Conservation (phyloP, 2,888 invertebrate genomes). For the Eupeodes luniger region DNA sequence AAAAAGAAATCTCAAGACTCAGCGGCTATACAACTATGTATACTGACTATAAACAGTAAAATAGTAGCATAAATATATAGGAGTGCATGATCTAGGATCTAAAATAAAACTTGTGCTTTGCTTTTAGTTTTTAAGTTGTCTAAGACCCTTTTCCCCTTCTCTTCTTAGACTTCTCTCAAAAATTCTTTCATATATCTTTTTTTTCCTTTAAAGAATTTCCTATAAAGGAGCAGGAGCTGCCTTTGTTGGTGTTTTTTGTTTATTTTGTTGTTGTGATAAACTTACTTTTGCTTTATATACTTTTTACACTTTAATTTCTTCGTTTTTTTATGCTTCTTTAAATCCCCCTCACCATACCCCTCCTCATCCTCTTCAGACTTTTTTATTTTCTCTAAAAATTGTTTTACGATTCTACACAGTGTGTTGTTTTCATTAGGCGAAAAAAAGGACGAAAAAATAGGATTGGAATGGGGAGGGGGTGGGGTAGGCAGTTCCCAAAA, state of each 20-base stretch:
- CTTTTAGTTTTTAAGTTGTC: conserved; percentile 69
- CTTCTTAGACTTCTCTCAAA: conserved; percentile 36
- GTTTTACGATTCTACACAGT: conserved; percentile 73
- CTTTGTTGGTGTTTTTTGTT: conserved; percentile 49
- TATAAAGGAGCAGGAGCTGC: conserved; percentile 33
- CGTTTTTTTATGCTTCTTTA: conserved; percentile 69
- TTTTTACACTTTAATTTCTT: conserved; percentile 77
- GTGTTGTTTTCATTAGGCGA: conserved; percentile 77
- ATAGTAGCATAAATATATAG: background rate
- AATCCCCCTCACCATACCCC: background rate
- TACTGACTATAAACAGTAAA: background rate
- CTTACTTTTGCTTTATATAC: conserved; percentile 74
- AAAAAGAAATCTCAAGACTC: conserved; percentile 43
- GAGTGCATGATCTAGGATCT: conserved; percentile 31
- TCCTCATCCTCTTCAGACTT: background rate
- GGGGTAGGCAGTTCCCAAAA: conserved; percentile 11
- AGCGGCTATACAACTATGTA: conserved; percentile 8
- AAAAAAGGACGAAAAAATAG: conserved; percentile 54
- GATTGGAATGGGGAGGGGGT: background rate
- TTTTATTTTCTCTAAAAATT: conserved; percentile 67
- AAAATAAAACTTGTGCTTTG: conserved; percentile 59
- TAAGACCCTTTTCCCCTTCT: conserved; percentile 32
- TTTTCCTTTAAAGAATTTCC: conserved; percentile 53
- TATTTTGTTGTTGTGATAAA: conserved; percentile 65
- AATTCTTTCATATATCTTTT: conserved; percentile 61